Evolutionary conservation across 1,140 invertebrate species (phyloP), one percentile per base, ranked within the genome.

Genomic region (Drosophila fuyamai): DNA sequence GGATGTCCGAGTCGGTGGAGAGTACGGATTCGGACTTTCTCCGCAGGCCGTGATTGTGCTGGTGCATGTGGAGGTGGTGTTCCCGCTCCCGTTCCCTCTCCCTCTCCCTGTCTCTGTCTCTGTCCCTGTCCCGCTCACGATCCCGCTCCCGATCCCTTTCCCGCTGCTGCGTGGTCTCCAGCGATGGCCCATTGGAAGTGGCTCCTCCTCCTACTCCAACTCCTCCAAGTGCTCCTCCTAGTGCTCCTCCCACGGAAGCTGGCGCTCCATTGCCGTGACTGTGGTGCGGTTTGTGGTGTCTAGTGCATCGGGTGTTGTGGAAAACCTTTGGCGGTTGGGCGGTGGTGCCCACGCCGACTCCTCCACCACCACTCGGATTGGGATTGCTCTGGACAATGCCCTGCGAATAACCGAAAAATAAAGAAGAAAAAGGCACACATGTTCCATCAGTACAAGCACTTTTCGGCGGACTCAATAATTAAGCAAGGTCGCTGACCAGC

Each of bases 1-100:
- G 94, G 81, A 97, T 97, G 92, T 97, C 96, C 72, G 96, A 97
- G 93, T 96, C 96, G 56, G 96, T 96, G 0, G 96, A 97, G 62
- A 97, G 91, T 46, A 96, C 96, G 4, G 96, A 97, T 85, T 96
- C 95, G 12, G 95, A 94, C 40, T 95, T 95, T 40, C 94, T 71
- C n/a, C 91, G 61, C 27, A 89, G 43, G 1, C 81, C 79, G 14
- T 86, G 83, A 38, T 56, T 83, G 57, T 84, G 85, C 41, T 62
- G 83, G 51, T 91, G 84, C 48, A 68, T 90, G 51, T 85, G 90
- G 51, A 73, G 71, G 38, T 91, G 89, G 13, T 70, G 77, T 36
- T 85, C 63, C 13, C 71, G 56, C 6, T 84, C 70, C 9, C 67
- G 12, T 0, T 76, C 63, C 5, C 55, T 10, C 1, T 80, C 43